phyloP scores from a whole-genome alignment of 1,140 invertebrate genomes.

The Ganaspis sp. region DNA sequence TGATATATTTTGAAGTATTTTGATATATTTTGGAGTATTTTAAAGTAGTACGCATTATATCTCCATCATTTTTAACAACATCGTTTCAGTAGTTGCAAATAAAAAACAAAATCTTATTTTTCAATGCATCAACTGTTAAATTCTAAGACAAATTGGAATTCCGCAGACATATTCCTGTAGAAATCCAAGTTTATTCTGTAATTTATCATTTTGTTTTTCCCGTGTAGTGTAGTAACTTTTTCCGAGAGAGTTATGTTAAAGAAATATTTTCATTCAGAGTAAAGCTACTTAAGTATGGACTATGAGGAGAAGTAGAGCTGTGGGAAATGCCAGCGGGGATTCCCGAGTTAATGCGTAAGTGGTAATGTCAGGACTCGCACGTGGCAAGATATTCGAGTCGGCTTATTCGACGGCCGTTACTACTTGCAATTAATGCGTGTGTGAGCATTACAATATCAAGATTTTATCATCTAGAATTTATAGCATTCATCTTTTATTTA shows the following conservation, averaged over 20 bases:
- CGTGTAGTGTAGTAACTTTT: neutral
- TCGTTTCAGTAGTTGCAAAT: too few species aligned
- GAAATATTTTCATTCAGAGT: neutral
- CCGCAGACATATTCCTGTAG: too few species aligned
- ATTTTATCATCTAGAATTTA: neutral
- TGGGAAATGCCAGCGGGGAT: neutral
- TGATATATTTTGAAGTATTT: too few species aligned
- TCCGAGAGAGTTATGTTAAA: neutral
- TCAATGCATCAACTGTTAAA: too few species aligned
- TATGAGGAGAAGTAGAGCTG: neutral
- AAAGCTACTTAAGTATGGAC: neutral
- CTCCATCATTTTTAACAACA: too few species aligned
- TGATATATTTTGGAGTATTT: too few species aligned
- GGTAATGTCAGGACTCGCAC: conserved; percentile 4
- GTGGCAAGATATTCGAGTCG: neutral
- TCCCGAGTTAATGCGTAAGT: conserved; percentile 13
- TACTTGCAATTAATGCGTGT: neutral
- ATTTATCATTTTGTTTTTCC: neutral
- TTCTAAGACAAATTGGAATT: too few species aligned
- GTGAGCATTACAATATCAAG: neutral
- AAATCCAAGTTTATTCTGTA: too few species aligned
- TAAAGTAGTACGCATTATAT: too few species aligned
- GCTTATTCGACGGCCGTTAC: neutral
- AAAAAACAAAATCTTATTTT: too few species aligned
- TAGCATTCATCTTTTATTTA: neutral